phyloP scores from a whole-genome alignment of 2,888 invertebrate species.

The Clistopyga incitator region DNA sequence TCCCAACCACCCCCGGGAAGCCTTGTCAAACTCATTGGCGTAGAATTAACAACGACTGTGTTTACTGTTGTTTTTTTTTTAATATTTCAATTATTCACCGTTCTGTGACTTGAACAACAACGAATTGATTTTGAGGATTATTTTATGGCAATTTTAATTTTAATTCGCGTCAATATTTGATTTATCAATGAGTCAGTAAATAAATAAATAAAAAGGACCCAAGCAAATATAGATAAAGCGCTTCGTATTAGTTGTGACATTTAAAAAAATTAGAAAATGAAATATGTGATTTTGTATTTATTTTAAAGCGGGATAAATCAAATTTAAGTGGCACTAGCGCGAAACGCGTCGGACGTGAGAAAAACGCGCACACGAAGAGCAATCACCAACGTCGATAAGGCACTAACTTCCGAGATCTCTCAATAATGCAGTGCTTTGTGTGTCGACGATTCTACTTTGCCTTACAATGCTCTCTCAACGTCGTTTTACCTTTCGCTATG shows the following conservation, averaged over 20 bases:
- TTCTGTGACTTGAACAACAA: neutral
- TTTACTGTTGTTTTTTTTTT: conserved; percentile 42
- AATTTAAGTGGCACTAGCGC: conserved; percentile 38
- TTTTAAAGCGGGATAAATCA: neutral
- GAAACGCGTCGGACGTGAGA: conserved; percentile 31
- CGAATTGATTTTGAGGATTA: neutral
- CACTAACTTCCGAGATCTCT: conserved; percentile 56
- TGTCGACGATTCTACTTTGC: conserved; percentile 52
- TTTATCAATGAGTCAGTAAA: neutral
- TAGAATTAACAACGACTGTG: conserved; percentile 70
- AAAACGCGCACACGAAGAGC: conserved; percentile 25
- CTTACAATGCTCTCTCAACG: conserved; percentile 34
- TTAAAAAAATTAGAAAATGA: neutral
- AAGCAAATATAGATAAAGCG: neutral
- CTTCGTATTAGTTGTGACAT: neutral
- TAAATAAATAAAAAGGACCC: neutral
- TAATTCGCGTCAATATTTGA: neutral
- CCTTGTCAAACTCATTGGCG: conserved; percentile 81
- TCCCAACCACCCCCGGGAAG: conserved; percentile 80
- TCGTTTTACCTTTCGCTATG: conserved; percentile 30
- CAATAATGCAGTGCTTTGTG: conserved; percentile 65
- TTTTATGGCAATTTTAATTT: neutral
- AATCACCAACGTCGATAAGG: conserved; percentile 53
- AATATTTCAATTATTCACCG: conserved; percentile 3
- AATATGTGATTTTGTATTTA: neutral